Evolutionary conservation across 2,888 invertebrate genomes (phyloP).

Genomic region (Sycophila texana): DNA sequence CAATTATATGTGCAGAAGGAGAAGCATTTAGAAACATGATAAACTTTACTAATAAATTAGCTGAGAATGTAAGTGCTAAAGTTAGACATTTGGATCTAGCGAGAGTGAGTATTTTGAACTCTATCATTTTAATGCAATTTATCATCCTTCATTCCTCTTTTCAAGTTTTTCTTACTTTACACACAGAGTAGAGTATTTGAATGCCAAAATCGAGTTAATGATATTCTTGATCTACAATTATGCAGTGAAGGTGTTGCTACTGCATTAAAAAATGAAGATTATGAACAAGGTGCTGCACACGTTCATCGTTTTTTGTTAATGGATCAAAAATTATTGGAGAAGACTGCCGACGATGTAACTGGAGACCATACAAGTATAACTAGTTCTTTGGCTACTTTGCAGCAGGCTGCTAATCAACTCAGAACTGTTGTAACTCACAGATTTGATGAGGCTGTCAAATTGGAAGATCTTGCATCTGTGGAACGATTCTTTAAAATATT

Average conservation of each 20-base stretch:
- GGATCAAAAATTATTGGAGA: slow-evolving; percentile 89
- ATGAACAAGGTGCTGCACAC: slow-evolving; percentile 97
- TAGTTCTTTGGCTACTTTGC: slow-evolving; percentile 84
- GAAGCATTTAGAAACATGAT: slow-evolving; percentile 90
- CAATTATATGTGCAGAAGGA: slow-evolving; percentile 86
- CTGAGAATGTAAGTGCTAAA: slow-evolving; percentile 96
- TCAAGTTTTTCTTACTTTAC: slow-evolving; percentile 40
- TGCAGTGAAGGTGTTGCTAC: slow-evolving; percentile 98
- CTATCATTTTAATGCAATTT: slow-evolving; percentile 24
- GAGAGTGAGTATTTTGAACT: slow-evolving; percentile 80
- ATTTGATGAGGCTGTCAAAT: slow-evolving; percentile 93
- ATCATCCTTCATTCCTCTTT: slow-evolving; percentile 20
- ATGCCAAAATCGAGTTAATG: slow-evolving; percentile 95
- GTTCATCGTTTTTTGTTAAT: slow-evolving; percentile 95
- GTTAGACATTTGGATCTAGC: slow-evolving; percentile 95
- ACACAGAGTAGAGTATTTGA: slow-evolving; percentile 91
- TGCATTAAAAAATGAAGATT: slow-evolving; percentile 95
- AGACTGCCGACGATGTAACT: slow-evolving; percentile 86
- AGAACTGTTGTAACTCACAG: slow-evolving; percentile 84
- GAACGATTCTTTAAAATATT: slow-evolving; percentile 98
- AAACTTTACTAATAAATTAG: slow-evolving; percentile 89
- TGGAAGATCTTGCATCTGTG: slow-evolving; percentile 91
- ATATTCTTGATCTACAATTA: slow-evolving; percentile 94
- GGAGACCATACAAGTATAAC: slow-evolving; percentile 83
- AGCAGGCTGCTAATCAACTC: slow-evolving; percentile 86